Evolutionary conservation across 1,140 invertebrate genomes (phyloP).

Genomic region (Sycobia sp.): DNA sequence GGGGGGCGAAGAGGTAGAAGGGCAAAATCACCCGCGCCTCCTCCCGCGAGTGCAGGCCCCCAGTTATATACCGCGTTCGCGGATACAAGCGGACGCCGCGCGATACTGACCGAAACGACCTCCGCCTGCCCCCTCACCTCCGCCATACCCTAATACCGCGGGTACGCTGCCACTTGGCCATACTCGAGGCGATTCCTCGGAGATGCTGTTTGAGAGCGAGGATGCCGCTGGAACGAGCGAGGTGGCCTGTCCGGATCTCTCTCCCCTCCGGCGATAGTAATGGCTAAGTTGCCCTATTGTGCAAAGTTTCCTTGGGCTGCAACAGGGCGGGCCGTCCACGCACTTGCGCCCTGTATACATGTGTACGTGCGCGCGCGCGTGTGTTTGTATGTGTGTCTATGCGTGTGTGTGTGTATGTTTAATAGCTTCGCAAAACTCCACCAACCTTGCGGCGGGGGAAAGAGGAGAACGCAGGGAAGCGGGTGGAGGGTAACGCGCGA

Average conservation of each 20-base stretch:
- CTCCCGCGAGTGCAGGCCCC: not conserved
- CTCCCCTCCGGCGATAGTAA: too few relatives aligned
- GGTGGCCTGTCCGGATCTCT: too few relatives aligned
- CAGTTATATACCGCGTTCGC: not conserved
- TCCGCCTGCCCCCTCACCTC: constrained; percentile 8
- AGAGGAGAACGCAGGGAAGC: constrained; percentile 10
- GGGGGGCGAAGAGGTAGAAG: too few relatives aligned
- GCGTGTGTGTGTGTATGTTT: too few relatives aligned
- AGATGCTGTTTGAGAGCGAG: constrained; percentile 1
- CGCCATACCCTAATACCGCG: too few relatives aligned
- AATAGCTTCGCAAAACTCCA: constrained; percentile 17
- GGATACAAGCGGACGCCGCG: not conserved
- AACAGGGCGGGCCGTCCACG: not conserved
- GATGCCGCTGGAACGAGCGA: constrained; percentile 4
- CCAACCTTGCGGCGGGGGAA: not conserved
- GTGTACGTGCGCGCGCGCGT: not conserved
- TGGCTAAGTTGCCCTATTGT: constrained; percentile 56
- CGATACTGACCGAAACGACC: constrained; percentile 7
- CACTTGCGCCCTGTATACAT: too few relatives aligned
- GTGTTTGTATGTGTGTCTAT: too few relatives aligned
- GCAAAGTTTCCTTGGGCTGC: constrained; percentile 48
- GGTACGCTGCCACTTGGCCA: too few relatives aligned
- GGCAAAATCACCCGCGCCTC: too few relatives aligned
- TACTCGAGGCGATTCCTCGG: too few relatives aligned
- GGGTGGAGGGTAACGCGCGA: constrained; percentile 30